phyloP scores from a whole-genome alignment of 1,140 invertebrate genomes.

The Bombus ignitus region DNA sequence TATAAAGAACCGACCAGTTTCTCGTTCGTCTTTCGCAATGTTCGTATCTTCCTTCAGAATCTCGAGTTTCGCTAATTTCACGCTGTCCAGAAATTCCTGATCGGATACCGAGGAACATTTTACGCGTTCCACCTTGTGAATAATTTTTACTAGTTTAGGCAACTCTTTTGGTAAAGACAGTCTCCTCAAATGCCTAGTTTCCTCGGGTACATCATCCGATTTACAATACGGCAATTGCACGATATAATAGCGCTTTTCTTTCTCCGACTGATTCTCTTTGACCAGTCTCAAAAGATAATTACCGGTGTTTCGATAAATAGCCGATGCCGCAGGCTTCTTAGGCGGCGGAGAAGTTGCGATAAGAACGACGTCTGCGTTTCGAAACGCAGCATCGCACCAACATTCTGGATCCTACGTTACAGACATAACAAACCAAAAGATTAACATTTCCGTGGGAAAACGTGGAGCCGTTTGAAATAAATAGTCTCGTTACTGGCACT shows the following conservation, averaged over 20 bases:
- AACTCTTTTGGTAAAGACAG: conserved; percentile 76
- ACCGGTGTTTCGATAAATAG: conserved; percentile 74
- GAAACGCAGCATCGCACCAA: conserved; percentile 79
- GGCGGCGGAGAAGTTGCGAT: conserved; percentile 75
- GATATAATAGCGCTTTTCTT: conserved; percentile 74
- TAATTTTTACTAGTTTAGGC: conserved; percentile 73
- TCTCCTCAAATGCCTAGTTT: conserved; percentile 73
- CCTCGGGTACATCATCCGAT: conserved; percentile 74
- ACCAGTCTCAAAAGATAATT: conserved; percentile 73
- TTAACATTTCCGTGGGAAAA: background rate
- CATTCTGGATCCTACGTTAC: conserved; percentile 71
- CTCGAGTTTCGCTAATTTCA: conserved; percentile 70
- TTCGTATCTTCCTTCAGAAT: conserved; percentile 49
- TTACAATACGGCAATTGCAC: conserved; percentile 79
- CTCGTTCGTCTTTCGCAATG: conserved; percentile 43
- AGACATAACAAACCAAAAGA: background rate
- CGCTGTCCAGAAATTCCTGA: conserved; percentile 72
- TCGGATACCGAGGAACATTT: conserved; percentile 64
- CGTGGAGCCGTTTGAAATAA: background rate
- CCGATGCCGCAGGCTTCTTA: conserved; percentile 58
- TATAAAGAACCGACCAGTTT: conserved; percentile 64
- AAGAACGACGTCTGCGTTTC: conserved; percentile 73
- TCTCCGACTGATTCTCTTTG: conserved; percentile 72
- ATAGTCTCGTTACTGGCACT: background rate
- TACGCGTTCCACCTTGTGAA: conserved; percentile 70